Conservation (phyloP, 2,888 invertebrate species). For the Iselma pallidipennis region DNA sequence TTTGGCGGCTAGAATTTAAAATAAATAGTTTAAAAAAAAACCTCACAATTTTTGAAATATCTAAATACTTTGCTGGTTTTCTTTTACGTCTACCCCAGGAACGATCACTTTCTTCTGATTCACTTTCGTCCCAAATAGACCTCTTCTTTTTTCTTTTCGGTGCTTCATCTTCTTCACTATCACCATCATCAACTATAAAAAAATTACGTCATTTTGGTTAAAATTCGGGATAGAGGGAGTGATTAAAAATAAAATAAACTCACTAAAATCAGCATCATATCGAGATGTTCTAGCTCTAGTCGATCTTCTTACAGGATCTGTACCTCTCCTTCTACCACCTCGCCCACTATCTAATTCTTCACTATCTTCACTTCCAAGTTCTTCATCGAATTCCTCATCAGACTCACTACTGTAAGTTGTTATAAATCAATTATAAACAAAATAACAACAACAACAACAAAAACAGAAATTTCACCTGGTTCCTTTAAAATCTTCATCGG, state of each 20-base stretch:
- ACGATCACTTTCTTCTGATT: slow-evolving; percentile 65
- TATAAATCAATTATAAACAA: not conserved
- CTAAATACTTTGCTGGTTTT: slow-evolving; percentile 33
- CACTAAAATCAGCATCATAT: slow-evolving; percentile 63
- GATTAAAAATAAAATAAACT: slow-evolving; percentile 16
- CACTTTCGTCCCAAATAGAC: slow-evolving; percentile 64
- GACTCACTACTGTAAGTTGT: slow-evolving; percentile 48
- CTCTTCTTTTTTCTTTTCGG: slow-evolving; percentile 63
- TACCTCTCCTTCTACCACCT: slow-evolving; percentile 55
- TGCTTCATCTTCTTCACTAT: slow-evolving; percentile 58
- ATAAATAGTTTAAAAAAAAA: not conserved
- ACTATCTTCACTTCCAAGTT: slow-evolving; percentile 62
- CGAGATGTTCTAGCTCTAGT: slow-evolving; percentile 58
- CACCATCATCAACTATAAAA: slow-evolving; percentile 55
- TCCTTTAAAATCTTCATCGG: slow-evolving; percentile 91
- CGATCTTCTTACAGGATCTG: slow-evolving; percentile 60
- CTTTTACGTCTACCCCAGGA: slow-evolving; percentile 61
- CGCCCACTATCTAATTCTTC: slow-evolving; percentile 56
- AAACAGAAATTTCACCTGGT: slow-evolving; percentile 65
- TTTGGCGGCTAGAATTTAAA: not conserved
- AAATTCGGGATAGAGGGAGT: not conserved
- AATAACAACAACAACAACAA: slow-evolving; percentile 5
- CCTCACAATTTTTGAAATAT: not conserved
- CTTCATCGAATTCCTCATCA: slow-evolving; percentile 61
- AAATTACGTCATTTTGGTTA: too few relatives aligned